phyloP scores from a whole-genome alignment of 2,888 invertebrate species.

The Cataglyphis rosenhaueri region DNA sequence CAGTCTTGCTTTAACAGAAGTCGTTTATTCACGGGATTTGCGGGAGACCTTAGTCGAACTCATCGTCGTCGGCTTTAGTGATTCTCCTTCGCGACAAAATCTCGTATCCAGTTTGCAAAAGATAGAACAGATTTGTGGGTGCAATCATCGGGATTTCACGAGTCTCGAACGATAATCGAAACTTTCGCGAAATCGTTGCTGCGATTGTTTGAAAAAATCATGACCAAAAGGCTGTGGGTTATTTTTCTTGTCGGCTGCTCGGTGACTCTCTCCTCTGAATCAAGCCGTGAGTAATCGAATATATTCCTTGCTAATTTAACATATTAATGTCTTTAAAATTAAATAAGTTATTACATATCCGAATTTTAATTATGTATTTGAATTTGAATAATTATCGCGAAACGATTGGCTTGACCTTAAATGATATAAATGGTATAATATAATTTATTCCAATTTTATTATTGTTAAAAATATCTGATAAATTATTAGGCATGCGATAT shows the following conservation, averaged over 20 bases:
- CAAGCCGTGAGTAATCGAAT: conserved; percentile 66
- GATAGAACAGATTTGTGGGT: not conserved
- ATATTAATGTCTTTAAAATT: not conserved
- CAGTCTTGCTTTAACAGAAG: conserved; percentile 72
- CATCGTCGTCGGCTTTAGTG: not conserved
- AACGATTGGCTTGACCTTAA: not conserved
- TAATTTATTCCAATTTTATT: not conserved
- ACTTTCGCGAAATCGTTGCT: not conserved
- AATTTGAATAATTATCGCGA: not conserved
- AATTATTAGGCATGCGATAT: too few species aligned
- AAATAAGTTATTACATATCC: not conserved
- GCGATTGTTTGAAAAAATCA: conserved; percentile 6
- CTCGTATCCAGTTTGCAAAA: not conserved
- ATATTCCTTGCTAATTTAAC: not conserved
- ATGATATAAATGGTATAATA: not conserved
- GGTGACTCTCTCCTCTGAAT: conserved; percentile 57
- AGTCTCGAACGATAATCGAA: not conserved
- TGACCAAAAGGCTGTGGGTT: not conserved
- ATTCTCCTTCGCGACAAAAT: conserved; percentile 8
- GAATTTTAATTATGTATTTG: not conserved
- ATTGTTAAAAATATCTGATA: not conserved
- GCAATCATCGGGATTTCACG: not conserved
- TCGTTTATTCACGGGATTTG: conserved; percentile 69
- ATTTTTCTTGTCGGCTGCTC: conserved; percentile 35
- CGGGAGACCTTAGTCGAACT: conserved; percentile 57